Evolutionary conservation across 1,140 invertebrate genomes (phyloP).

Genomic region (Orchesella cincta): DNA sequence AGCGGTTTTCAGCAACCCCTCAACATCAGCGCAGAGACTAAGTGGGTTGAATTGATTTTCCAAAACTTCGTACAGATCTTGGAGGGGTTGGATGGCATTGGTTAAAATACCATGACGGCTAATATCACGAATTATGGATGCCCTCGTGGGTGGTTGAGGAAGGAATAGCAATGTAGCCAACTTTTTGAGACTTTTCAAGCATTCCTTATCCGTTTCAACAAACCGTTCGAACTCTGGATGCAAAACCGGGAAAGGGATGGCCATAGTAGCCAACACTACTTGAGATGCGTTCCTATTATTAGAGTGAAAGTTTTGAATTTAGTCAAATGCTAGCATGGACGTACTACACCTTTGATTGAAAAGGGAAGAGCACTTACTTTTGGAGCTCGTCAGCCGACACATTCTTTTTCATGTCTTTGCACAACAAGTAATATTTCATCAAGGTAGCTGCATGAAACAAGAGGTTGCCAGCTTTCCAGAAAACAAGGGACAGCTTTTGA

Average conservation of each 20-base stretch:
- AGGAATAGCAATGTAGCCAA: conserved; percentile 85
- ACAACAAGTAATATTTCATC: conserved; percentile 89
- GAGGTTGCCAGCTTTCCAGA: conserved; percentile 98
- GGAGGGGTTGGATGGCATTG: conserved; percentile 80
- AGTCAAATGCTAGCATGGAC: not conserved
- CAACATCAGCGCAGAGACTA: conserved; percentile 77
- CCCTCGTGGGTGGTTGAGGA: conserved; percentile 83
- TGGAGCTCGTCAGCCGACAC: conserved; percentile 88
- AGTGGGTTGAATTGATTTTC: conserved; percentile 95
- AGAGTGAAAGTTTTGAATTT: too few species aligned
- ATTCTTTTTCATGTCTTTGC: conserved; percentile 95
- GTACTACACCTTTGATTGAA: too few species aligned
- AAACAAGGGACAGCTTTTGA: conserved; percentile 94
- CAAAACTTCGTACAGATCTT: conserved; percentile 87
- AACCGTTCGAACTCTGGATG: conserved; percentile 95
- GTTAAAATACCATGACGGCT: conserved; percentile 80
- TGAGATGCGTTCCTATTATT: conserved; percentile 80
- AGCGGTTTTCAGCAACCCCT: conserved; percentile 67
- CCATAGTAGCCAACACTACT: conserved; percentile 87
- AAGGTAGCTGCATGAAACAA: conserved; percentile 97
- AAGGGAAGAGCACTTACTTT: conserved; percentile 60
- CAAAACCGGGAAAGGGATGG: conserved; percentile 89
- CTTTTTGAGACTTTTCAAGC: conserved; percentile 88
- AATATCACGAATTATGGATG: conserved; percentile 85
- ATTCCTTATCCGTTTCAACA: conserved; percentile 94